Percentiles rank a stretch among this genome's conserved stretches.
phyloP scores from a whole-genome alignment of 2,113 vertebrate genomes.

The Gymnarchus niloticus region DNA sequence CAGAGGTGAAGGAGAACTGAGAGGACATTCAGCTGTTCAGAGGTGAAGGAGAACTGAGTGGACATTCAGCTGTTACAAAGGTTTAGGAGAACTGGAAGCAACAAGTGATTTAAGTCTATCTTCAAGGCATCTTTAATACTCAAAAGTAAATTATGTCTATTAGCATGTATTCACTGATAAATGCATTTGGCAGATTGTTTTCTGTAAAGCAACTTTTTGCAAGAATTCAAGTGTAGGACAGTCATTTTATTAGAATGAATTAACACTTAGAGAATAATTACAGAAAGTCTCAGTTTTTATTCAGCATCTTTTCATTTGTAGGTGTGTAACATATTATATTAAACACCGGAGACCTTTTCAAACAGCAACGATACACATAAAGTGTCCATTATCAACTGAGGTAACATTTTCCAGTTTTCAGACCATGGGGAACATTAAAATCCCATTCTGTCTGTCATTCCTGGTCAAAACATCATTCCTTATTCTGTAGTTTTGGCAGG shows the following conservation, averaged over 20 bases:
- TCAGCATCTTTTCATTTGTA: no score
- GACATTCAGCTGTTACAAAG: no score
- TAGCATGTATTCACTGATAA: not conserved
- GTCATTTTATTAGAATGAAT: not conserved
- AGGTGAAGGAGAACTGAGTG: no score
- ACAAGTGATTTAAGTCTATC: not conserved
- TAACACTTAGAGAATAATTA: not conserved
- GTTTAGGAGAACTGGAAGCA: no score
- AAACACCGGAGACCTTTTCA: not conserved
- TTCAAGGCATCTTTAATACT: not conserved
- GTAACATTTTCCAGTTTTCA: not conserved
- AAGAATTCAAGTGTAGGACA: not conserved
- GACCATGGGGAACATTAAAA: not conserved
- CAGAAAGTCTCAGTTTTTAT: no score
- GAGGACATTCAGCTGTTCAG: no score
- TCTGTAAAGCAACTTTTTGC: not conserved
- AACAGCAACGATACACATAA: not conserved
- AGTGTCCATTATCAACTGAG: slow-evolving; percentile 3
- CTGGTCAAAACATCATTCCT: not conserved
- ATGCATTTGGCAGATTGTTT: not conserved
- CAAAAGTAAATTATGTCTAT: not conserved
- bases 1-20: no score
- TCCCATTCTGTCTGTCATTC: not conserved
- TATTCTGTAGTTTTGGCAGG: not conserved
- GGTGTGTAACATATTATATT: no score